Conservation (phyloP, 2,113 vertebrate species). For the Isichthys henryi region DNA sequence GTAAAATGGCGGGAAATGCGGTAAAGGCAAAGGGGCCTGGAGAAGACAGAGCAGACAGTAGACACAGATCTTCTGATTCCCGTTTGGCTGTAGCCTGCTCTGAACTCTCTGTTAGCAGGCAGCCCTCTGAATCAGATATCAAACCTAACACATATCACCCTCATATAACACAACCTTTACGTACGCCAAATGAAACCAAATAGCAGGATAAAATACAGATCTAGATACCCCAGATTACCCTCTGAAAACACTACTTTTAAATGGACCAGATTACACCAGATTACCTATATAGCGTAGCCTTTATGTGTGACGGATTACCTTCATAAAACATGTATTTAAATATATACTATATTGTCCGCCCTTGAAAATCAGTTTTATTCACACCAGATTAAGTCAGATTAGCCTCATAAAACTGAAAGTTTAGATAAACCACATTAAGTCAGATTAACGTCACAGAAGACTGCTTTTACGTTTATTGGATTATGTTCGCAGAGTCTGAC, state of each 20-base stretch:
- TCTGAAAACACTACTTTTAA: neutral
- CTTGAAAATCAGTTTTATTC: neutral
- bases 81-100: neutral
- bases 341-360: neutral
- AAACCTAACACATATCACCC: neutral
- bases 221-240: constrained; percentile 1
- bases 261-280: constrained; percentile 16
- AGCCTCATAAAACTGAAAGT: neutral
- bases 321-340: constrained; percentile 1
- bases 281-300: neutral
- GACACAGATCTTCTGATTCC: neutral
- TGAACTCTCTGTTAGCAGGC: neutral
- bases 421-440: neutral
- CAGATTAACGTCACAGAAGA: neutral
- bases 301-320: neutral
- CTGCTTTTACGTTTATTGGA: neutral
- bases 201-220: constrained; percentile 14
- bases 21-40: constrained; percentile 16
- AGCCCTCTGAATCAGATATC: neutral
- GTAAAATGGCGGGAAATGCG: constrained; percentile 16
- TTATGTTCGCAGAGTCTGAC: neutral
- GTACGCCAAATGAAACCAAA: constrained; percentile 6
- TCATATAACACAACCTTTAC: neutral
- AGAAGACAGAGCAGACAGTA: neutral
- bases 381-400: neutral